phyloP scores from a whole-genome alignment of 2,888 invertebrate species.

The Gasteruption jaculator region DNA sequence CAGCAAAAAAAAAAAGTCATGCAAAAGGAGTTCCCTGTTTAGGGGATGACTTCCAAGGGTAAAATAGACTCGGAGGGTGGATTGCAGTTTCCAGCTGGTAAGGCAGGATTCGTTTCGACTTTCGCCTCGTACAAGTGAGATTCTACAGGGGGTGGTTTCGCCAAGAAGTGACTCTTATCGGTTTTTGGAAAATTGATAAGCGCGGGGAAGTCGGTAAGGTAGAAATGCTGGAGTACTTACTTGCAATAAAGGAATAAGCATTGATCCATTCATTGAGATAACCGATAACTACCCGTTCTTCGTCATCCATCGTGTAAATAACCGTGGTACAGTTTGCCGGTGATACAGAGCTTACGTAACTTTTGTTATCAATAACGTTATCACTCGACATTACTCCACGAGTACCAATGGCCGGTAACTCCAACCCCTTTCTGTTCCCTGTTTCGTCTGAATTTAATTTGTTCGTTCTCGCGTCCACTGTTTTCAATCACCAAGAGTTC shows the following conservation, averaged over 20 bases:
- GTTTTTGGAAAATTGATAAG: no score
- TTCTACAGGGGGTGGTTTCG: no score
- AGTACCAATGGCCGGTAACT: conserved; percentile 34
- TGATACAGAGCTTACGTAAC: conserved; percentile 29
- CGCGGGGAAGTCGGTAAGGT: conserved; percentile 21
- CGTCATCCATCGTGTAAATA: conserved; percentile 51
- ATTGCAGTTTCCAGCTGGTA: no score
- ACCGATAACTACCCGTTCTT: conserved; percentile 56
- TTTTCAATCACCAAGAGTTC: no score
- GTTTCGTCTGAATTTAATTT: conserved; percentile 39
- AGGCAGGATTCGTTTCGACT: no score
- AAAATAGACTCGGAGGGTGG: no score
- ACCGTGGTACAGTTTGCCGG: conserved; percentile 54
- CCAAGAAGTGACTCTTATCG: no score
- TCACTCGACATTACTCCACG: conserved; percentile 34
- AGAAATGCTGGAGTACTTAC: conserved; percentile 55
- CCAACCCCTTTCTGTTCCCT: conserved; percentile 33
- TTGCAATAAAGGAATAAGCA: conserved; percentile 64
- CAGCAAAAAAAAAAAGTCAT: no score
- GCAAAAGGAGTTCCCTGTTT: no score
- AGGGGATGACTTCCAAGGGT: no score
- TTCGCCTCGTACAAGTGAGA: no score
- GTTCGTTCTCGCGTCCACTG: conserved; percentile 41
- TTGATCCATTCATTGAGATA: conserved; percentile 69
- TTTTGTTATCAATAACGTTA: conserved; percentile 31